Conservation (phyloP, 2,888 invertebrate species). For the Dusona sp. region DNA sequence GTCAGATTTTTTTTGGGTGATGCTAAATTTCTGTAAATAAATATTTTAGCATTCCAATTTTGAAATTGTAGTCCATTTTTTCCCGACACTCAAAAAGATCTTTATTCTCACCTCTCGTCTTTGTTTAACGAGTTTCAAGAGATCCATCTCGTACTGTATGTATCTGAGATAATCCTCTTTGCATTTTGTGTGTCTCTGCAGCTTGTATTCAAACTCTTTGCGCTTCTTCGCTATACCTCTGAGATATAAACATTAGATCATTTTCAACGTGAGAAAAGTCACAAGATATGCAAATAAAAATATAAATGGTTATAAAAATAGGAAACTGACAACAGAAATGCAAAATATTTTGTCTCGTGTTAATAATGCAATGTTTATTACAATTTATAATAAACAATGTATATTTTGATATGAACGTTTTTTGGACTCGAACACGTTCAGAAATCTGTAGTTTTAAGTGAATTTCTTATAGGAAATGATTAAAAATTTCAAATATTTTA, state of each 20-base stretch:
- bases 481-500: background rate
- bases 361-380: background rate
- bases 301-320: background rate
- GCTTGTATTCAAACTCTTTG: constrained; percentile 90
- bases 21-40: constrained; percentile 84
- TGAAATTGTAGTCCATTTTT: background rate
- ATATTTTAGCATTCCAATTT: background rate
- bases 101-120: constrained; percentile 85
- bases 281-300: background rate
- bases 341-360: background rate
- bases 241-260: constrained; percentile 56
- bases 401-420: no score
- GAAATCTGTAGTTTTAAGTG: no score
- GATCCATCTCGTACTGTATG: constrained; percentile 89
- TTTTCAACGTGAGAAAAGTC: constrained; percentile 8
- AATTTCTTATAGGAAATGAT: background rate
- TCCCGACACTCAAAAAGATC: background rate
- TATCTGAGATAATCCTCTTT: constrained; percentile 90
- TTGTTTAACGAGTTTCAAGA: constrained; percentile 88
- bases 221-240: constrained; percentile 90
- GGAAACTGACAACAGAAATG: background rate
- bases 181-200: constrained; percentile 88
- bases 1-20: constrained; percentile 88
- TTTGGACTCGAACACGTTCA: background rate
- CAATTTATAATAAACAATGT: no score